phyloP scores from a whole-genome alignment of 2,113 vertebrate species.

The Gambusia holbrooki region DNA sequence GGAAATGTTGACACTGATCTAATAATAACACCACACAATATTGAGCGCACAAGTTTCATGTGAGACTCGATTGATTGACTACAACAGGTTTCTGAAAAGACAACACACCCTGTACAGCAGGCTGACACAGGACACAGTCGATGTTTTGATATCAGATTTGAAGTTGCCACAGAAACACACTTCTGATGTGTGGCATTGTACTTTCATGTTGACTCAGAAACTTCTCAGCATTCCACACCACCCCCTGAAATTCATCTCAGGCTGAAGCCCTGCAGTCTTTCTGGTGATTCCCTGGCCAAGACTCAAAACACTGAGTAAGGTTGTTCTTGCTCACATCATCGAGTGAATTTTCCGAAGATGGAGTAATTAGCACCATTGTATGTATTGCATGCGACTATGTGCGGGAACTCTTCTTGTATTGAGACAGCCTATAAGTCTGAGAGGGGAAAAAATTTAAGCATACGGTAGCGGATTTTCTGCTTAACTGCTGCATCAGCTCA shows the following conservation, averaged over 20 bases:
- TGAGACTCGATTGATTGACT: conserved; percentile 16
- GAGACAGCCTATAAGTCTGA: conserved; percentile 13
- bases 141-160: conserved; percentile 55
- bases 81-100: not conserved
- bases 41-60: conserved; percentile 12
- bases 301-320: conserved; percentile 18
- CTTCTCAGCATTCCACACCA: conserved; percentile 37
- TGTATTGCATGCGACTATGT: not conserved
- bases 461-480: conserved; percentile 7
- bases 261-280: conserved; percentile 25
- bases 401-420: not conserved
- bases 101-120: conserved; percentile 15
- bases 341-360: not conserved
- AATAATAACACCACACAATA: conserved; percentile 10
- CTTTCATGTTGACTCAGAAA: conserved; percentile 47
- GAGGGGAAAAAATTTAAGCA: conserved; percentile 25
- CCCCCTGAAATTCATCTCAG: conserved; percentile 40
- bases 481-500: conserved; percentile 39
- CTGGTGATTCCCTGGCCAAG: conserved; percentile 10
- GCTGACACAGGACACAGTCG: not conserved
- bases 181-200: conserved; percentile 19
- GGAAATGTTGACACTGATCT: not conserved
- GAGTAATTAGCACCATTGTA: not conserved
- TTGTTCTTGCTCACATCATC: not conserved
- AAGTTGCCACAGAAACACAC: conserved; percentile 63